phyloP scores from a whole-genome alignment of 2,113 vertebrate species.

The Sturnus vulgaris region DNA sequence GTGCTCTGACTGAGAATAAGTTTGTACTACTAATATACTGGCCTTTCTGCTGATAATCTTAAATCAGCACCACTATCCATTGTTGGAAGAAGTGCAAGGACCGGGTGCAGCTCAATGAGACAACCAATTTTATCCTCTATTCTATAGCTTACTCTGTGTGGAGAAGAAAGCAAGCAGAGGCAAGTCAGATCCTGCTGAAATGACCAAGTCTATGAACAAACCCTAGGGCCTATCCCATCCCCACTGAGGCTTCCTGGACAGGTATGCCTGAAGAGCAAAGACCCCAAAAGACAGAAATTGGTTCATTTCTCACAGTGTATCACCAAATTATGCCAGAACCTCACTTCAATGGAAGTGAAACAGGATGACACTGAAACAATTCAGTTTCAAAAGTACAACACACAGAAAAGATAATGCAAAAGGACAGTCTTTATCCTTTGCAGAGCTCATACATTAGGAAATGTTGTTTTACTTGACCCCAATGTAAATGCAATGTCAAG shows the following conservation, averaged over 20 bases:
- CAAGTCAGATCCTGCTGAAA: background rate
- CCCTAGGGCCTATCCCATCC: background rate
- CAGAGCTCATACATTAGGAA: background rate
- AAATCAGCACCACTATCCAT: background rate
- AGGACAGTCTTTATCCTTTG: background rate
- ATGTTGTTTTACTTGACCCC: background rate
- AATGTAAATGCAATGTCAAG: background rate
- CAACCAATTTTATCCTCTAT: background rate
- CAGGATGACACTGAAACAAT: background rate
- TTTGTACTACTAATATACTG: background rate
- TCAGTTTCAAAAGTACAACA: background rate
- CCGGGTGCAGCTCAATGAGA: background rate
- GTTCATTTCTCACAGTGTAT: background rate
- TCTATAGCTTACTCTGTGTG: background rate
- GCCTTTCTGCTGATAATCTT: background rate
- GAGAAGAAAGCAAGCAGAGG: background rate
- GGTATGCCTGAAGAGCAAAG: background rate
- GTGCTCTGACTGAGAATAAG: background rate
- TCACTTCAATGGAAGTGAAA: background rate
- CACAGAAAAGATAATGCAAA: background rate
- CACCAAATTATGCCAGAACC: background rate
- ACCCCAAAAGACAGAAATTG: background rate
- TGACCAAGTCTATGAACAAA: background rate
- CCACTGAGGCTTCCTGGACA: background rate
- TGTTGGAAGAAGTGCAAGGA: background rate